A percentile compares a stretch with the other conserved stretches of the same genome.
These are phyloP conservation scores for Balanococcus diminutus DNA, from an alignment of 2,888 invertebrate species.

Conservation along the genomic window DNA sequence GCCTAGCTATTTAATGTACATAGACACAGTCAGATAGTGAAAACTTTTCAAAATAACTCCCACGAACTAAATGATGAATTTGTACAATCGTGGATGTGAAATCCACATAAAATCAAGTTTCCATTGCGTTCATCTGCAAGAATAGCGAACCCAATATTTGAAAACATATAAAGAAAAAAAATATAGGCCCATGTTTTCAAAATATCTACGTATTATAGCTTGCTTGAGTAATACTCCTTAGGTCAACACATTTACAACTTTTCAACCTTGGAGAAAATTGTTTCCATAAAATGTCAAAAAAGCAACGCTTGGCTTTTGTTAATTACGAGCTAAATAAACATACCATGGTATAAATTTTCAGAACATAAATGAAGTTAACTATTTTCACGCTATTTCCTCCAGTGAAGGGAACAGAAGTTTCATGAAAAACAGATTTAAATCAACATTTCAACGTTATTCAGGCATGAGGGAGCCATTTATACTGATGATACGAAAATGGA, in stretches of 20 bases:
- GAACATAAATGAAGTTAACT: background rate
- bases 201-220: background rate
- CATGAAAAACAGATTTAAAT: background rate
- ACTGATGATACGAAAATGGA: no score
- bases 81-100: no score
- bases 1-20: no score
- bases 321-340: background rate
- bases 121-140: no score
- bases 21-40: no score
- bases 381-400: background rate
- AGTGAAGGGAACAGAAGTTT: background rate
- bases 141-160: no score
- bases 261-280: background rate
- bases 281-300: background rate
- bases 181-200: background rate
- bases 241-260: background rate
- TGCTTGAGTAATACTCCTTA: background rate
- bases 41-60: no score
- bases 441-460: background rate
- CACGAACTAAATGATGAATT: no score
- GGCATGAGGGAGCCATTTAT: no score
- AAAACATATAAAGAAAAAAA: background rate
- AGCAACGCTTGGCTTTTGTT: background rate
- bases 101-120: no score
- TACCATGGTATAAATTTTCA: background rate